Evolutionary conservation across 1,140 invertebrate species (phyloP), one percentile per base, ranked within the genome.

Genomic region (Drosophila yakuba): DNA sequence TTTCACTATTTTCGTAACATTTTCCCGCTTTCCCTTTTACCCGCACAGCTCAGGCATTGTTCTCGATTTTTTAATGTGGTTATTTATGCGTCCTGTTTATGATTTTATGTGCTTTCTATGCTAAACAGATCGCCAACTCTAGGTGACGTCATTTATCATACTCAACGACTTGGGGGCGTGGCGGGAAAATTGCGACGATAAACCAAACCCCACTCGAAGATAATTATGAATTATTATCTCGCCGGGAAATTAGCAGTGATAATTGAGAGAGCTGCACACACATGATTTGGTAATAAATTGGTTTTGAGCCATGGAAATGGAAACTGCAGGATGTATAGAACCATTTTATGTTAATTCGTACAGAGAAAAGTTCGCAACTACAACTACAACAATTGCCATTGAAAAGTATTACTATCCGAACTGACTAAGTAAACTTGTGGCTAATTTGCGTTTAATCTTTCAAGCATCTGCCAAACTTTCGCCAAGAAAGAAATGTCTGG

Each of bases 61-160:
- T 59, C 51, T 58, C 68, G 48, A 74, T 75, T 88, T 91, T 80
- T 83, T 88, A 88, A 89, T 91, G 80, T 60, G 57, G 50, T 84
- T 71, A 77, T 83, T 83, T 89, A 83, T 84, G 76, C 68, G 58
- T 57, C 48, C 86, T 74, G 86, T 78, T 90, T 81, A 76, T 84
- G 82, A 86, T 86, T 90, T 90, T 88, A 90, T 90, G 88, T 67
- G 54, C 63, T 76, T 90, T 86, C 77, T 88, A 90, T 90, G 86
- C 86, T 78, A 90, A 74, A 41, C 41, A 67, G 61, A 74, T 52
- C 54, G 58, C 60, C 41, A 74, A 66, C 72, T 72, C 61, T 80
- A 89, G 83, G 83, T 88, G 84, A 89, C 77, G 79, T 88, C 79
- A 88, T 86, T 71, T 83, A 88, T 86, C 83, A 86, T 67, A 23